These are phyloP conservation scores for Addax nasomaculatus DNA, from an alignment of 2,113 vertebrate species.

Conservation along the genomic window DNA sequence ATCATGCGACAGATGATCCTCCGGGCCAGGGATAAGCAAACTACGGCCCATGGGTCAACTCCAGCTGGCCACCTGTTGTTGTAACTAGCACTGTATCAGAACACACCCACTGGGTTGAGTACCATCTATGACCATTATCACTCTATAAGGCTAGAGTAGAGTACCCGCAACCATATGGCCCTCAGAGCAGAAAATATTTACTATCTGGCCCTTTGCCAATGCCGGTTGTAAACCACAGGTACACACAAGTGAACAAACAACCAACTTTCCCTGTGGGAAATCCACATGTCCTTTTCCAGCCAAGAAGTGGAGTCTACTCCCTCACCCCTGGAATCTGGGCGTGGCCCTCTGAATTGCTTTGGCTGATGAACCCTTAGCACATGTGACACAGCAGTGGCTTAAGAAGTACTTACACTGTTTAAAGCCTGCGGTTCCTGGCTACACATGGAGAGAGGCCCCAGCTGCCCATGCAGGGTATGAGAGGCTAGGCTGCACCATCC, in stretches of 20 bases:
- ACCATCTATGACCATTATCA: not conserved
- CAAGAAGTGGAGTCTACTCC: not conserved
- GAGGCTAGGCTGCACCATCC: not conserved
- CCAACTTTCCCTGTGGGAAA: not conserved
- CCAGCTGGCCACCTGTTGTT: not conserved
- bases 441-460: not conserved
- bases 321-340: not conserved
- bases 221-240: not conserved
- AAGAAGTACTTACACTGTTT: not conserved
- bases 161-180: not conserved
- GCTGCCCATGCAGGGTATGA: not conserved
- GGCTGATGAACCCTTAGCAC: not conserved
- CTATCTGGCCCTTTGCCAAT: not conserved
- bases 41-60: fast-evolving
- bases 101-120: not conserved
- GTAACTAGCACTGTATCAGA: not conserved
- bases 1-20: not conserved
- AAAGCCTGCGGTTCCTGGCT: not conserved
- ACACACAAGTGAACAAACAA: not conserved
- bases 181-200: not conserved
- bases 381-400: not conserved
- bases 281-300: not conserved
- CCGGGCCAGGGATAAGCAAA: not conserved
- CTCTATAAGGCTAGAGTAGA: not conserved
- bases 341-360: too few relatives aligned